Evolutionary conservation across 2,797 vertebrate genomes (phyloP).

Genomic region (Thalassophryne amazonica): DNA sequence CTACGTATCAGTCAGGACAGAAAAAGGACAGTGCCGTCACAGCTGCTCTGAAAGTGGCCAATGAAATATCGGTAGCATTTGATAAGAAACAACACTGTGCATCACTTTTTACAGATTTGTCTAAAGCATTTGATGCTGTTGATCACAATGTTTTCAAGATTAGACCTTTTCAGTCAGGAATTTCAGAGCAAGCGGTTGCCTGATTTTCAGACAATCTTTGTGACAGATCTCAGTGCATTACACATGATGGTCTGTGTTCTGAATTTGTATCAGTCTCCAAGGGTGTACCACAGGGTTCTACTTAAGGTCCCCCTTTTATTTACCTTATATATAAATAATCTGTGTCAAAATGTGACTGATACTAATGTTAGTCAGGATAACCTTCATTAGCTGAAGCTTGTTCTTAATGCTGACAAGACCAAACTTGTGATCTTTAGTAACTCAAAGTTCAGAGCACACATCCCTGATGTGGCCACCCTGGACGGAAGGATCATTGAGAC

Average conservation of each 20-base stretch:
- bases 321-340: conserved; percentile 1
- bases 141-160: neutral
- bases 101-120: neutral
- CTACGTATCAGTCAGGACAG: too few species aligned
- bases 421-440: conserved; percentile 1
- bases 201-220: neutral
- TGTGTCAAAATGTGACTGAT: neutral
- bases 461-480: neutral
- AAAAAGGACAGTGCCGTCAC: too few species aligned
- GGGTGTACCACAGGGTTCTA: conserved; percentile 1
- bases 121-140: neutral
- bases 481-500: neutral
- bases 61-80: too few species aligned
- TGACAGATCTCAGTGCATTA: neutral
- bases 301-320: neutral
- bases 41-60: too few species aligned
- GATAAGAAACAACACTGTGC: too few species aligned
- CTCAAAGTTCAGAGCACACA: neutral
- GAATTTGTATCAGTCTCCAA: too few species aligned
- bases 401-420: conserved; percentile 7
- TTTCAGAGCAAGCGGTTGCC: neutral
- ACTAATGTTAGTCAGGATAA: conserved; percentile 1
- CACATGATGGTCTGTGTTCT: too few species aligned
- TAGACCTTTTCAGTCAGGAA: neutral
- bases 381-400: conserved; percentile 2